Base-by-base conservation (phyloP, 2,888 invertebrate species). In the Eristalis intricaria region DNA sequence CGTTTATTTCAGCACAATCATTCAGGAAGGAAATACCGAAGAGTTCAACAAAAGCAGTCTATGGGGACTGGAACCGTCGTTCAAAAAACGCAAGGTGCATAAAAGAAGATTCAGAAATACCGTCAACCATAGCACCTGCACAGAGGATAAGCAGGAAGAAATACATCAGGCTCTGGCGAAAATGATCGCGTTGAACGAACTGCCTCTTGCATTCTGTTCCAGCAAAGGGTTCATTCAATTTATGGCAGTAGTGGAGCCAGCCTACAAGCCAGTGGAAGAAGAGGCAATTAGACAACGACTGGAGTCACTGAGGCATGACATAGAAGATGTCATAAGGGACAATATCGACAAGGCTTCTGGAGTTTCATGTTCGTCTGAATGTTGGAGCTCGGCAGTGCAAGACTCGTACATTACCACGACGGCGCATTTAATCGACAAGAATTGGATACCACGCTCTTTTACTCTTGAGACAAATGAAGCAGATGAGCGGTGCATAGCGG, bases 131-230 rank as follows among this genome's bases (percentile, higher is more conserved):
- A 66, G 13, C 32, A 32, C 43, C 15, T 60, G 38, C 50, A 3
- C 50, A 32, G 5, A 56, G 29, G 40, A 40, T 10, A 75, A n/a
- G 23, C 56, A 35, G 15, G 38, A 75, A 38, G 22, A 61, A 8
- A 65, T 75, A n/a, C 35, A 69, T 56, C n/a, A 38, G n/a, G 69
- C 68, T 35, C n/a, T 77, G 8, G 58, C 78, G 1, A 78, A 71
- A 74, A 35, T 68, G 50, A 80, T 68, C 22, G 73, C 35, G 23
- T 50, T 73, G 19, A 79, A 79, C 11, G 71, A 79, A 79, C n/a
- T 79, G 78, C 65, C 71, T n/a, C 10, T 78, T 4, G 63, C 77
- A 1, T 78, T 78, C 32, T 79, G 79, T 60, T 38, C 65, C 3
- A 73, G 73, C n/a, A 50, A 35, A 11, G 73, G 66, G 10, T 73